Evolutionary conservation across 2,113 vertebrate species (phyloP).

Genomic region (Trichechus manatus): DNA sequence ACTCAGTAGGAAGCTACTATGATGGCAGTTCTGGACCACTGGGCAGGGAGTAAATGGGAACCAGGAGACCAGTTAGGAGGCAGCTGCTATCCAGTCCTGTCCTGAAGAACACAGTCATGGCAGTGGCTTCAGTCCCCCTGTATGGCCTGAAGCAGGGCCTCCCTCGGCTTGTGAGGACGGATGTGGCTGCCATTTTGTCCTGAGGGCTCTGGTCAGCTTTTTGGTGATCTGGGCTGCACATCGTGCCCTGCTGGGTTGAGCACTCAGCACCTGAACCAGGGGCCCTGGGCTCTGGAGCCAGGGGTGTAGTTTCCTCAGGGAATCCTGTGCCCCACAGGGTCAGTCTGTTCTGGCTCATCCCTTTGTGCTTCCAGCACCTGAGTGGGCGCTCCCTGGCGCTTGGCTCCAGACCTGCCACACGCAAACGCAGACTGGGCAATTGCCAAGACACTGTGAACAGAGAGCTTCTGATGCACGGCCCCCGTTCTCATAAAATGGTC

Average conservation of each 20-base stretch:
- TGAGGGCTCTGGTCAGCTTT: neutral
- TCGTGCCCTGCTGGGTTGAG: neutral
- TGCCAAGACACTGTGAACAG: neutral
- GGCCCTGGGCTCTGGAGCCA: neutral
- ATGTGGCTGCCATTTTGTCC: neutral
- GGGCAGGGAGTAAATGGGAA: neutral
- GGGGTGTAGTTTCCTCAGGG: neutral
- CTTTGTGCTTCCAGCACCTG: neutral
- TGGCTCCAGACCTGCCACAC: neutral
- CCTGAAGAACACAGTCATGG: neutral
- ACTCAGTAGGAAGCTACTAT: neutral
- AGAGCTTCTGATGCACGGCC: accelerated
- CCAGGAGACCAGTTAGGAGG: neutral
- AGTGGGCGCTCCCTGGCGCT: neutral
- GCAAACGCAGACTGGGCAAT: neutral
- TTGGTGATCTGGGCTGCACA: neutral
- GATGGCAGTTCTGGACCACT: neutral
- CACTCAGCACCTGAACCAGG: neutral
- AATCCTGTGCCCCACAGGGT: neutral
- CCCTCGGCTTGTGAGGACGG: neutral
- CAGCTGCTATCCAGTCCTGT: neutral
- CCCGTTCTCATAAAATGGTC: neutral
- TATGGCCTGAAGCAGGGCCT: neutral
- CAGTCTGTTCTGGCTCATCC: neutral
- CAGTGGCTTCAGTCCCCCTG: neutral